phyloP scores from a whole-genome alignment of 2,113 vertebrate genomes.

The Sprattus sprattus region DNA sequence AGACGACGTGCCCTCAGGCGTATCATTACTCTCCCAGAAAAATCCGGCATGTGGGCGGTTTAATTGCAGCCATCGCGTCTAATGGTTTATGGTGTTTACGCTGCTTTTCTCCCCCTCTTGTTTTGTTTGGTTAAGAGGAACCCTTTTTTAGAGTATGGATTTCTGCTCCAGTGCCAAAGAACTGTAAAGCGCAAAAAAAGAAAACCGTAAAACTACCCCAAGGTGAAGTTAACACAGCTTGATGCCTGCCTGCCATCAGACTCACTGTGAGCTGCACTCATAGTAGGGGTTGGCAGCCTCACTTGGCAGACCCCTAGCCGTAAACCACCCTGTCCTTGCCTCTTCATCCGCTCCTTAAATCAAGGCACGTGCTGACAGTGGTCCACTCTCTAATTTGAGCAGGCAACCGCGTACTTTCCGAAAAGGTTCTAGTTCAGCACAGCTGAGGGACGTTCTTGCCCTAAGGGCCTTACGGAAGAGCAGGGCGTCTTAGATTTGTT shows the following conservation, averaged over 20 bases:
- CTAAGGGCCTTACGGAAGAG: not conserved
- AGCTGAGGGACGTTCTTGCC: not conserved
- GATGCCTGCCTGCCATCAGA: not conserved
- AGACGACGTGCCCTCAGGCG: slow-evolving; percentile 39
- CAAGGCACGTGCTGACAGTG: slow-evolving; percentile 1
- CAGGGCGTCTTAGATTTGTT: not conserved
- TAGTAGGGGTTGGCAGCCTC: not conserved
- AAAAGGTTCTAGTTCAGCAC: not conserved
- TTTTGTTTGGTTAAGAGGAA: slow-evolving; percentile 30
- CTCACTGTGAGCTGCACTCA: not conserved
- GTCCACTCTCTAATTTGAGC: slow-evolving; percentile 2
- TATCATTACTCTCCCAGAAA: slow-evolving; percentile 56
- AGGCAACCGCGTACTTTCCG: not conserved
- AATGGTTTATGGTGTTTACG: slow-evolving; percentile 38
- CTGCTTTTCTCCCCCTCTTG: slow-evolving; percentile 34
- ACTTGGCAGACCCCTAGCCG: not conserved
- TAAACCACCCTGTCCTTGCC: slow-evolving; percentile 1
- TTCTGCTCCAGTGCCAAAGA: not conserved
- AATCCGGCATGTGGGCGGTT: slow-evolving; percentile 41
- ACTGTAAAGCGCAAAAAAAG: not conserved
- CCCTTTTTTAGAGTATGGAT: slow-evolving; percentile 13
- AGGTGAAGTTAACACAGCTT: not conserved
- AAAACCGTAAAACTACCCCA: not conserved
- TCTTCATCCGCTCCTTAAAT: not conserved
- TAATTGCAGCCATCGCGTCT: slow-evolving; percentile 37